A percentile compares a stretch with the other conserved stretches of the same genome.
phyloP scores from a whole-genome alignment of 2,888 invertebrate species.

The Smittia aterrima region DNA sequence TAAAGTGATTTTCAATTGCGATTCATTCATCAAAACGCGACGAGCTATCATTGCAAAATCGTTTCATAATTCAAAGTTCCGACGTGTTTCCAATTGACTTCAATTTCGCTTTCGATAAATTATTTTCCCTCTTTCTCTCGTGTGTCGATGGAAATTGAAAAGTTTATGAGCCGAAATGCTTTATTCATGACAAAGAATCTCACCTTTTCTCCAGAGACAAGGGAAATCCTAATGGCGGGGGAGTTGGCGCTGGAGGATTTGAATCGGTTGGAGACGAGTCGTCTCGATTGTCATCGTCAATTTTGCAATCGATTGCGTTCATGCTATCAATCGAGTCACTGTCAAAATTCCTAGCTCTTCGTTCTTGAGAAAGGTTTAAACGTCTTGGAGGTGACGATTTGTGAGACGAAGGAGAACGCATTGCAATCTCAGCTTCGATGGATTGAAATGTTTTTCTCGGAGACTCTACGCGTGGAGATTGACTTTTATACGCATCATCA shows the following conservation, averaged over 20 bases:
- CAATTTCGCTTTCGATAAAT: no score
- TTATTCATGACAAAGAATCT: neutral
- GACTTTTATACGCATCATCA: neutral
- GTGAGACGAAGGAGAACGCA: neutral
- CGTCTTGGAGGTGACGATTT: slow-evolving; percentile 24
- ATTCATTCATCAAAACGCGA: no score
- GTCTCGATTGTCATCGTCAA: slow-evolving; percentile 39
- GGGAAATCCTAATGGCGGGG: slow-evolving; percentile 7
- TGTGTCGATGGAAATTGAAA: no score
- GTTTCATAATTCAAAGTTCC: no score
- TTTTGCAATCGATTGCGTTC: slow-evolving; percentile 37
- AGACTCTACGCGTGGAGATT: neutral
- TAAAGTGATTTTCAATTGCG: no score
- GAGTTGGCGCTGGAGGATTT: slow-evolving; percentile 33
- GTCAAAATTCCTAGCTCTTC: neutral
- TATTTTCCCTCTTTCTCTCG: no score
- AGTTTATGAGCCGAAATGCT: no score
- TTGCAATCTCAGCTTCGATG: neutral
- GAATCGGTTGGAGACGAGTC: slow-evolving; percentile 37
- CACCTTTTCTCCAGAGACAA: slow-evolving; percentile 32
- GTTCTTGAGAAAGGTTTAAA: neutral
- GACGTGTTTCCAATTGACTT: no score
- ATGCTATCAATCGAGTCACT: slow-evolving; percentile 38
- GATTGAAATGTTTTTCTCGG: neutral
- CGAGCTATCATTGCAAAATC: no score